Conservation (phyloP, 2,113 vertebrate genomes). For the Cercopithecus mona region DNA sequence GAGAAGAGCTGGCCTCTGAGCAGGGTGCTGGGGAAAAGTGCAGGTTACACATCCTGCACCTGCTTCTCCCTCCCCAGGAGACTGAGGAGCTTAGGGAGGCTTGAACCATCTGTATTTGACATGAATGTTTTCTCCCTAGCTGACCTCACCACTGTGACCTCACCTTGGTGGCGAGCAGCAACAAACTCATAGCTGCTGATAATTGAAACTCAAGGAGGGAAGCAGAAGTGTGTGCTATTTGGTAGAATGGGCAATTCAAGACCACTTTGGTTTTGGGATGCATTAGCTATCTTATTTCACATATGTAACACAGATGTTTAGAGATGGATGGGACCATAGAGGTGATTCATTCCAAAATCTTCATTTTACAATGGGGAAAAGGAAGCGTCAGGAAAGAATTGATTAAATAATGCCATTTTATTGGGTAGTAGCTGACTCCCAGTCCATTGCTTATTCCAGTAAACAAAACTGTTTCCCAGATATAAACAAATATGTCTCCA, state of each 20-base stretch:
- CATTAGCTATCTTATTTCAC: neutral
- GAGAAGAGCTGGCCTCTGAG: neutral
- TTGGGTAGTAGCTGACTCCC: neutral
- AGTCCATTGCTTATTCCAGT: neutral
- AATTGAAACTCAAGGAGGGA: no score
- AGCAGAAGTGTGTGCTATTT: neutral
- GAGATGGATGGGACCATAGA: neutral
- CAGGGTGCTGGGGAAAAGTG: neutral
- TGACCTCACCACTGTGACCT: neutral
- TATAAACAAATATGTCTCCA: neutral
- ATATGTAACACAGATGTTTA: neutral
- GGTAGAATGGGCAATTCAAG: neutral
- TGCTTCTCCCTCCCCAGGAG: neutral
- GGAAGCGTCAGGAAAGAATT: neutral
- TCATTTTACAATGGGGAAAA: slow-evolving; percentile 1
- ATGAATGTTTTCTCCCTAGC: neutral
- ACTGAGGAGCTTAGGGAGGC: neutral
- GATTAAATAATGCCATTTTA: neutral
- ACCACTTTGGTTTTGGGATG: neutral
- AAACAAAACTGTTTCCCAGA: neutral
- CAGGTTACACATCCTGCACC: neutral
- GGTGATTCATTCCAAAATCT: neutral
- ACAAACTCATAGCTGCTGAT: neutral
- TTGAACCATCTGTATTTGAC: neutral
- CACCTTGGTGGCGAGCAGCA: neutral